A percentile compares a stretch with the other conserved stretches of the same genome.
These are phyloP conservation scores for Stegophylla sp. DNA, from an alignment of 2,888 invertebrate species.

Conservation along the genomic window DNA sequence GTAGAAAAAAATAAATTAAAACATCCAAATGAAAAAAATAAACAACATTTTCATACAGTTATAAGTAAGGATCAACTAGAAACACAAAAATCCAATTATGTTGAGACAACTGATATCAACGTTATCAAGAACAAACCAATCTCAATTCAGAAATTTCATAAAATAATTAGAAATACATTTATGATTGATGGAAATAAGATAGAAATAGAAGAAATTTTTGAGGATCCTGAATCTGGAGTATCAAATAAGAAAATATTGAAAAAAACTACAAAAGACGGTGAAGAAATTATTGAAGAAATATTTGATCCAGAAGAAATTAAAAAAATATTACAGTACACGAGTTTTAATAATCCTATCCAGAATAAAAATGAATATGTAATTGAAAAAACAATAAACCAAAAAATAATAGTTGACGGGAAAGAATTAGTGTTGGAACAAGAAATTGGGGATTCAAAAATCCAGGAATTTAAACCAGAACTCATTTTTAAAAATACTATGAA, in stretches of 20 bases:
- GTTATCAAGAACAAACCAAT: background rate
- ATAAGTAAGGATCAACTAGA: background rate
- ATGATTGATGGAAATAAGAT: conserved; percentile 7
- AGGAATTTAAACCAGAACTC: background rate
- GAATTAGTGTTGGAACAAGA: background rate
- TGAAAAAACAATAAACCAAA: background rate
- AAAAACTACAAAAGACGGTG: conserved; percentile 11
- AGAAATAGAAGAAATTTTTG: background rate
- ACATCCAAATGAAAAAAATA: background rate
- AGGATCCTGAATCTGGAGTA: background rate
- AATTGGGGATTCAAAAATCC: background rate
- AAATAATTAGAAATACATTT: background rate
- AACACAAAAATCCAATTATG: background rate
- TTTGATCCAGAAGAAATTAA: background rate
- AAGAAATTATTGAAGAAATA: conserved; percentile 4
- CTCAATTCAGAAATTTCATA: background rate
- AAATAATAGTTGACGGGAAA: background rate
- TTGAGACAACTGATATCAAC: background rate
- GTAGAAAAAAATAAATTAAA: conserved; percentile 34
- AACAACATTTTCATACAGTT: background rate
- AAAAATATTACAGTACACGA: background rate
- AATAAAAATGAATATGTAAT: background rate
- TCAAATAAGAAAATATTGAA: background rate
- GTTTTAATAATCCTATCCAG: background rate
- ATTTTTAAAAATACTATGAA: background rate